A percentile compares a stretch with the other conserved stretches of the same genome.
Conservation (phyloP, 2,888 invertebrate species). For the Coronaproctus castanopsis region DNA sequence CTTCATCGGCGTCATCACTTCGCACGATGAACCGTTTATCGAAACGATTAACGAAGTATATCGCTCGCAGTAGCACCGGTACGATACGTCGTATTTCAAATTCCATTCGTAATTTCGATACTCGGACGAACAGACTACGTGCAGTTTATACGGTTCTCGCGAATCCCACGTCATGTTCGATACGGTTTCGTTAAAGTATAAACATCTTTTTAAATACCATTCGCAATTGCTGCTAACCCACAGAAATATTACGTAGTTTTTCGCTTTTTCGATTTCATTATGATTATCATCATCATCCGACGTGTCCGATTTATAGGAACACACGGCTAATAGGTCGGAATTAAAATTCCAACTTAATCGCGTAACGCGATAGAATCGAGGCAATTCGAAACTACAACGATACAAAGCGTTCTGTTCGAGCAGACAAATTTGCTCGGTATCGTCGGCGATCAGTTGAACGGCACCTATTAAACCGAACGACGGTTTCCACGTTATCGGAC, state of each 20-base stretch:
- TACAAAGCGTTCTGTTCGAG: not conserved
- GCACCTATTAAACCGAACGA: not conserved
- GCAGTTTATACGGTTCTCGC: no score
- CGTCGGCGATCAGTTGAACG: not conserved
- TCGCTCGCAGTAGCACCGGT: not conserved
- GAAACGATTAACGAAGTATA: not conserved
- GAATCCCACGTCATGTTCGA: no score
- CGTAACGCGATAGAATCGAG: not conserved
- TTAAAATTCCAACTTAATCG: not conserved
- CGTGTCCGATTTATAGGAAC: no score
- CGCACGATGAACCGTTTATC: not conserved
- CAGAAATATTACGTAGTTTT: not conserved
- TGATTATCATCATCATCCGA: no score
- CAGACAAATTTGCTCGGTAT: not conserved
- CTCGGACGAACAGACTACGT: not conserved
- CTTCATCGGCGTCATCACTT: not conserved
- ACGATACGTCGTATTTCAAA: not conserved
- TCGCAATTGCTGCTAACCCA: not conserved
- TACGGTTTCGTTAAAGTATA: not conserved
- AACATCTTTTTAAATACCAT: not conserved
- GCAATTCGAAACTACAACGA: not conserved
- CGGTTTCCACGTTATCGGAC: not conserved
- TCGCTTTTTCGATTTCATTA: no score
- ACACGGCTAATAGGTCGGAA: not conserved
- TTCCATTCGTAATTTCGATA: not conserved